Evolutionary conservation across 2,113 vertebrate species (phyloP).

Genomic region (Sylvicapra grimmia): DNA sequence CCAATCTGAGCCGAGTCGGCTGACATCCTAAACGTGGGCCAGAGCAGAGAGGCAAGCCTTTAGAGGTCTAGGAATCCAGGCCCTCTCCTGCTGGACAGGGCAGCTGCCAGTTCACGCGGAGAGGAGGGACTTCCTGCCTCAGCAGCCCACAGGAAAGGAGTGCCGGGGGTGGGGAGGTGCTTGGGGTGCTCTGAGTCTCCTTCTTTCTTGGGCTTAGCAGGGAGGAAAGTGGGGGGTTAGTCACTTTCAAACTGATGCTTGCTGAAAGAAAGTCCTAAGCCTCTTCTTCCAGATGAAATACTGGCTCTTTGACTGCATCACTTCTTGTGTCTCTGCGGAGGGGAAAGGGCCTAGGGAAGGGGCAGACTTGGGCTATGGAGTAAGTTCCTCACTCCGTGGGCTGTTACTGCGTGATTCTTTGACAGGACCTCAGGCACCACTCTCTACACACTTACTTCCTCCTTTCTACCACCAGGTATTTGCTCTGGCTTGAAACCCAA

Average conservation of each 20-base stretch:
- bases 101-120: accelerated
- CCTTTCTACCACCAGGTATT: not conserved
- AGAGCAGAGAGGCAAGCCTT: not conserved
- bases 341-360: not conserved
- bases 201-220: not conserved
- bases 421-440: not conserved
- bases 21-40: not conserved
- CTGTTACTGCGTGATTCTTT: not conserved
- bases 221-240: not conserved
- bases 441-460: not conserved
- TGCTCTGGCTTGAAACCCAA: not conserved
- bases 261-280: not conserved
- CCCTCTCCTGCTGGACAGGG: accelerated
- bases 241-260: not conserved
- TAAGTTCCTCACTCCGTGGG: not conserved
- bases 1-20: not conserved
- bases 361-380: not conserved
- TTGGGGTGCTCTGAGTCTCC: not conserved
- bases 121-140: not conserved
- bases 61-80: not conserved
- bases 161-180: accelerated
- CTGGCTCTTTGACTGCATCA: not conserved
- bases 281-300: not conserved
- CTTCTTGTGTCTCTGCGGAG: not conserved
- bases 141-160: not conserved